Conservation (phyloP, 2,888 invertebrate species). For the Crossocerus cetratus region DNA sequence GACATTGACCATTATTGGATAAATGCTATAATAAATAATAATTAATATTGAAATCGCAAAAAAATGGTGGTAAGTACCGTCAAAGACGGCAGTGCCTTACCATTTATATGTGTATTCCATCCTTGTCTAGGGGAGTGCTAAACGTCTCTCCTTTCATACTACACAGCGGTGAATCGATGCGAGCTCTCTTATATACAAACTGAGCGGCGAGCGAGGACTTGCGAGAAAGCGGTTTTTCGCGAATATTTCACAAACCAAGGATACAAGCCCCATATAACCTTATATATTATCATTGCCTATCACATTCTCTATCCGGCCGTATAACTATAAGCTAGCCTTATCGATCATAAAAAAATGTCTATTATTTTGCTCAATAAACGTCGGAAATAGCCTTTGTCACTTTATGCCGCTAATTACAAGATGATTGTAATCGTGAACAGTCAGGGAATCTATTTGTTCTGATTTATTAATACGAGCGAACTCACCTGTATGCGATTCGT, state of each 20-base stretch:
- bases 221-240: constrained; percentile 61
- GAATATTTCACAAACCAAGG: constrained; percentile 23
- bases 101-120: constrained; percentile 75
- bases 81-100: constrained; percentile 70
- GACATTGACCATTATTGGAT: background rate
- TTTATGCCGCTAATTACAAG: constrained; percentile 12
- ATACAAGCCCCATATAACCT: constrained; percentile 2
- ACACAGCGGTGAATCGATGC: constrained; percentile 80
- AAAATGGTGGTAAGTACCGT: constrained; percentile 70
- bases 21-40: background rate
- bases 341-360: background rate
- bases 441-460: background rate
- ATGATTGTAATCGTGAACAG: background rate
- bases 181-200: constrained; percentile 67
- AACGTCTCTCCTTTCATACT: constrained; percentile 99
- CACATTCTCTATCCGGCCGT: background rate
- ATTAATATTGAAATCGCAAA: constrained; percentile 7
- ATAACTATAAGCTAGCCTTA: background rate
- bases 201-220: constrained; percentile 32
- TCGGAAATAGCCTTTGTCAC: background rate
- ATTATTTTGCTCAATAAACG: background rate
- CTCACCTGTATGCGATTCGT: constrained; percentile 87
- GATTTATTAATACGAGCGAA: constrained; percentile 52
- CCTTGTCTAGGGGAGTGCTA: constrained; percentile 97
- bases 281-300: constrained; percentile 5